phyloP scores from a whole-genome alignment of 2,797 vertebrate genomes.

The Novumbra hubbsi region DNA sequence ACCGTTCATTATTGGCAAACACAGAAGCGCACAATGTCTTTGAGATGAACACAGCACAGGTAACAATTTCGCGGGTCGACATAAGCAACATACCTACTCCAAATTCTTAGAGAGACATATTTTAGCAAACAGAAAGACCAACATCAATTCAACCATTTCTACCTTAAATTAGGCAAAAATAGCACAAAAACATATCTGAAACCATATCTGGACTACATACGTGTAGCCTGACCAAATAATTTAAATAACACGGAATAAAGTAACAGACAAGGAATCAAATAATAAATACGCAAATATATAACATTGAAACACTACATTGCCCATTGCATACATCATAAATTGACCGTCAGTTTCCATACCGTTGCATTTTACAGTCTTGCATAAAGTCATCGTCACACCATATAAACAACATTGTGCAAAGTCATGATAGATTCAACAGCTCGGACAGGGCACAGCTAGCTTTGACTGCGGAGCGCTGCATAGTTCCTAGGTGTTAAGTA shows the following conservation, averaged over 20 bases:
- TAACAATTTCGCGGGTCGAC: slow-evolving; percentile 42
- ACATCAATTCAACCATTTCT: slow-evolving; percentile 41
- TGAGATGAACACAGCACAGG: slow-evolving; percentile 55
- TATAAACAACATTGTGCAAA: slow-evolving; percentile 81
- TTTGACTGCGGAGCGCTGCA: slow-evolving; percentile 56
- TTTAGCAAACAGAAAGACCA: slow-evolving; percentile 38
- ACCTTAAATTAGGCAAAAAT: slow-evolving; percentile 55
- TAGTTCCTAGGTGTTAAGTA: slow-evolving; percentile 51
- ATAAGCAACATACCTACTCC: neutral
- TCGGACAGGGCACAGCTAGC: slow-evolving; percentile 47
- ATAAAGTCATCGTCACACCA: slow-evolving; percentile 72
- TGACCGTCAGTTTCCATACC: slow-evolving; percentile 50
- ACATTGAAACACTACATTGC: slow-evolving; percentile 71
- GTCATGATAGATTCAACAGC: slow-evolving; percentile 74
- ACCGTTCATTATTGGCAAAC: slow-evolving; percentile 62
- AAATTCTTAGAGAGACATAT: neutral
- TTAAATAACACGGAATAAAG: slow-evolving; percentile 50
- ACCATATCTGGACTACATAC: slow-evolving; percentile 32
- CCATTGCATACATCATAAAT: slow-evolving; percentile 64
- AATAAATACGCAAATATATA: slow-evolving; percentile 74
- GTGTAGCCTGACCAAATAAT: slow-evolving; percentile 51
- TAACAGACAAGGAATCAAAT: slow-evolving; percentile 47
- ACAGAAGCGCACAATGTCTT: slow-evolving; percentile 56
- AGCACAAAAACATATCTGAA: slow-evolving; percentile 53
- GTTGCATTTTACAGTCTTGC: slow-evolving; percentile 73